Base-by-base conservation (phyloP, 2,113 vertebrate genomes). In the Harpagus bidentatus region DNA sequence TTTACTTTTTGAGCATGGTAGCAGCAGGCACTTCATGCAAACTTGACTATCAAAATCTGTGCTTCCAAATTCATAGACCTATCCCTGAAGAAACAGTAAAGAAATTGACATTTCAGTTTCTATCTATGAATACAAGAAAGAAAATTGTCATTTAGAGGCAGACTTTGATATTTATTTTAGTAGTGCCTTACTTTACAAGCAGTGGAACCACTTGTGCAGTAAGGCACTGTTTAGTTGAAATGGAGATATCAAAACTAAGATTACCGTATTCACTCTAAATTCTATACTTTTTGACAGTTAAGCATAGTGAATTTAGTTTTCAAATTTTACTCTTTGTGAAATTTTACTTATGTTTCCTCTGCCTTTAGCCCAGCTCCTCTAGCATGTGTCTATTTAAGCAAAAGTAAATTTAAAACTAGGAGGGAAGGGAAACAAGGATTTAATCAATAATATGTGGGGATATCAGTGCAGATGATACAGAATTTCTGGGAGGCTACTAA, bases 1-100 rank as follows among this genome's bases (percentile, higher is more conserved):
- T 96, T 89, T 95, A 76, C 45, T 73, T 95, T 95, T 77, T 61
- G 14, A 88, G 61, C 85, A 72, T 94, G 70, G 83, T 87, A 91
- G 82, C 78, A 96, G 71, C 52, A 91, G 85, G 58, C 82, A 86
- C 11, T 96, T 48, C 61, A 70, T 88, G 65, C 47, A 73, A 42
- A 69, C 72, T 52, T 80, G 47, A 45, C 34, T 53, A 23, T 85
- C 65, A 78, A 95, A 83, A 90, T 26, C 36, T 48, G 43, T 32
- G 18, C 36, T 80, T 86, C 36, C 61, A 92, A 61, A 90, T 90
- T 79, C 42, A 28, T 7, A 50, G 43, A 52, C 43, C 19, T 79
- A 52, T 55, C 10, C 11, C 8, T 61, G 26, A 67, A 92, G 26
- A 95, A 83, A 76, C 55, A 50, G 48, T 59, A 59, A 58, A 25